Percentiles rank a stretch among this genome's conserved stretches.
These are phyloP conservation scores for Nipponia nippon DNA, from an alignment of 2,113 vertebrate genomes.

Conservation along the genomic window DNA sequence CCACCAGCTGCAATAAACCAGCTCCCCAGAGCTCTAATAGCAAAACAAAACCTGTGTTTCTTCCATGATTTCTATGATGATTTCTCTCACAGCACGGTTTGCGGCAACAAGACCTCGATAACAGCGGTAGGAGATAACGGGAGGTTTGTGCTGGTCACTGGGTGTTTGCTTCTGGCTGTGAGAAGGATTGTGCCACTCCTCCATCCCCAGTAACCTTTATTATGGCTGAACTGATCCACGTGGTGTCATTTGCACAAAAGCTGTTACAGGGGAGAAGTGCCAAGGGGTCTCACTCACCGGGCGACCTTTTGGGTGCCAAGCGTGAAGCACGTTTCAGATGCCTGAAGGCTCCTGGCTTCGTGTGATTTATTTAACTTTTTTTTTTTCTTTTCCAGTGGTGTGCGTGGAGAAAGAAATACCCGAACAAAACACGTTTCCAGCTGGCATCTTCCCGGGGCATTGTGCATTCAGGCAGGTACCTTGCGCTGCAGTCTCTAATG, in stretches of 20 bases:
- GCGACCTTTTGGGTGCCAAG: background rate
- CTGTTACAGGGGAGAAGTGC: background rate
- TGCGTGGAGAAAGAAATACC: background rate
- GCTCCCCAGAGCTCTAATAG: background rate
- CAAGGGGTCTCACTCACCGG: background rate
- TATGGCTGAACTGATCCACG: background rate
- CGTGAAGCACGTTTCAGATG: background rate
- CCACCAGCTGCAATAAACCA: background rate
- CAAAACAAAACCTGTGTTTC: background rate
- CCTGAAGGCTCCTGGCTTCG: background rate
- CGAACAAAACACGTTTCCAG: background rate
- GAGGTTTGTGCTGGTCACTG: background rate
- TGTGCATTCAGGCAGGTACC: background rate
- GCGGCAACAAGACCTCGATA: background rate
- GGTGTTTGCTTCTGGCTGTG: background rate
- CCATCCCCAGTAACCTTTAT: background rate
- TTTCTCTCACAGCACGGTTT: rapidly evolving
- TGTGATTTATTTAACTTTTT: background rate
- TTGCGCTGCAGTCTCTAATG: background rate
- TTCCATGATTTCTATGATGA: rapidly evolving
- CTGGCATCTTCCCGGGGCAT: background rate
- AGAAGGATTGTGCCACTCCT: background rate
- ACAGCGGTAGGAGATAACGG: background rate
- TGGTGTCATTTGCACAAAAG: background rate
- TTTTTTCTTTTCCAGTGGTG: background rate